Evolutionary conservation across 2,113 vertebrate genomes (phyloP).

Genomic region (Morone chrysops): DNA sequence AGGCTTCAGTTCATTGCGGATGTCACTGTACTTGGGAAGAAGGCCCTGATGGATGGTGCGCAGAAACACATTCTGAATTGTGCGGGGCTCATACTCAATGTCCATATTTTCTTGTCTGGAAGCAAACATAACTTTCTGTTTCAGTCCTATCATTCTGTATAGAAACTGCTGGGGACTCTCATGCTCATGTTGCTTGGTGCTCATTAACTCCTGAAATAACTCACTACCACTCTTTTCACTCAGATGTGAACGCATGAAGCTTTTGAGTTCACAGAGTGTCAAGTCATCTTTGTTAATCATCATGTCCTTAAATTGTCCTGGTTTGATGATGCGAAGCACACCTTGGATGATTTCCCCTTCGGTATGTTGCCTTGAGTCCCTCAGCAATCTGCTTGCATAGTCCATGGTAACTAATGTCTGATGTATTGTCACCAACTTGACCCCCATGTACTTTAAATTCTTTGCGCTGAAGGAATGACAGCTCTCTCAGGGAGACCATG

Average conservation of each 20-base stretch:
- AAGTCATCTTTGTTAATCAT: neutral
- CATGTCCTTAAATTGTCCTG: too few species aligned
- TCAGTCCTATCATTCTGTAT: neutral
- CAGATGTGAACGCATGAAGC: neutral
- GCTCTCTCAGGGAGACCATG: too few species aligned
- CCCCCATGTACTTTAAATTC: too few species aligned
- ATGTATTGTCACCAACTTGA: too few species aligned
- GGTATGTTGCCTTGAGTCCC: too few species aligned
- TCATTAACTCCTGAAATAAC: constrained; percentile 11
- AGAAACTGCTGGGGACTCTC: neutral
- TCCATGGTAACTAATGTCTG: too few species aligned
- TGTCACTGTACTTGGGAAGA: neutral
- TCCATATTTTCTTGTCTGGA: neutral
- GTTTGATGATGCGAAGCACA: too few species aligned
- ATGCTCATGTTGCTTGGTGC: neutral
- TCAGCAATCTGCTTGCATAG: too few species aligned
- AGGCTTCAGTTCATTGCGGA: neutral
- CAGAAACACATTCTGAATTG: neutral
- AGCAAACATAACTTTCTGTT: neutral
- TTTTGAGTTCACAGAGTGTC: neutral
- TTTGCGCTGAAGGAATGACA: too few species aligned
- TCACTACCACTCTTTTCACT: neutral
- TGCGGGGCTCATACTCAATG: neutral
- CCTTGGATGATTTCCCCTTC: too few species aligned
- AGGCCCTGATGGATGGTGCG: neutral